Evolutionary conservation across 2,888 invertebrate genomes (phyloP), one percentile per base, ranked within the genome.

Genomic region (Tipula helvola): DNA sequence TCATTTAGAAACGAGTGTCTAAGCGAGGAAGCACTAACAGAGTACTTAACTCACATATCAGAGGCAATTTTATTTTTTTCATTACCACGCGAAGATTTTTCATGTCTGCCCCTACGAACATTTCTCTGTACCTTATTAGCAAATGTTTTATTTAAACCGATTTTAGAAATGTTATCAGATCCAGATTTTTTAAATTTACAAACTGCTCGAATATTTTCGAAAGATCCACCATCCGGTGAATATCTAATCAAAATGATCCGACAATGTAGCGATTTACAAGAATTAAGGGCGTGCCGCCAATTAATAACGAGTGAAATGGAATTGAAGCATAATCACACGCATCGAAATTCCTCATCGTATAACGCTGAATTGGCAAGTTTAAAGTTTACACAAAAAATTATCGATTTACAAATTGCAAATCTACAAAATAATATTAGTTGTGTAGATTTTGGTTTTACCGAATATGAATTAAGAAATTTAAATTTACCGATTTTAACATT

Each of bases 161-260:
- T 88, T 2, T 86, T 88, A 5, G 88, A 88, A 36, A 87, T 88
- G 87, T 8, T 89, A 10, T 88, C 88, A 0, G 89, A 89, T 87
- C 88, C 89, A 5, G 89, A 89, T 87, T 88, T 88, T 87, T 86
- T 89, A 10, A 89, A 89, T 88, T 87, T 89, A 47, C 88, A 88
- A 88, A 88, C 88, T 42, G 88, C 88, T 16, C 87, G 88, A 88
- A 57, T 88, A 87, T 88, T 88, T 86, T 86, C 88, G 13, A 88
- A 88, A 87, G 88, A 89, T 44, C 88, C 88, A 87, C 88, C 88
- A 71, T 87, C 88, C 8, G 88, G 88, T 10, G 89, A 89, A 71
- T 88, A 88, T 86, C 88, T 89, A 28, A 88, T 89, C 7, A 88
- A 88, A 87, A 87, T 88, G 3, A 86, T 89, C 2, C 87, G 88